phyloP scores from a whole-genome alignment of 2,113 vertebrate genomes.

The Cyanoliseus patagonus region DNA sequence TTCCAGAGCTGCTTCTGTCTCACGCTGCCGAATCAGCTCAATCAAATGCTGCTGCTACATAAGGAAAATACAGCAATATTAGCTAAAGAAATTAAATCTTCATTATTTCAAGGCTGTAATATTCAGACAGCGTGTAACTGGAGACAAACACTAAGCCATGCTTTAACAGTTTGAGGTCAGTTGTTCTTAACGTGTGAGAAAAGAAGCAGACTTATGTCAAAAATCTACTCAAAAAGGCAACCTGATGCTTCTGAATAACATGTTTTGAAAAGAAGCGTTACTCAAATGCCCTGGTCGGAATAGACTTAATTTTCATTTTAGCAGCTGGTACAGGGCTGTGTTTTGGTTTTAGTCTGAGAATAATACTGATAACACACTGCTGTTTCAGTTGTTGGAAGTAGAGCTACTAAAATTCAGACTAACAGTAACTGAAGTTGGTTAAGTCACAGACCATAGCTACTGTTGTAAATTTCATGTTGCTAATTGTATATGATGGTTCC shows the following conservation, averaged over 20 bases:
- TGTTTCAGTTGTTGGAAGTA: not conserved
- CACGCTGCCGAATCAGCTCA: conserved; percentile 94
- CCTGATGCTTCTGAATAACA: not conserved
- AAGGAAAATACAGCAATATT: not conserved
- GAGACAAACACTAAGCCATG: not conserved
- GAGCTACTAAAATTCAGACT: not conserved
- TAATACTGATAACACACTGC: not conserved
- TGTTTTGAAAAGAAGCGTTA: not conserved
- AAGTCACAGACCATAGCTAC: not conserved
- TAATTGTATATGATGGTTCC: not conserved
- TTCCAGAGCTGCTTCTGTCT: conserved; percentile 95
- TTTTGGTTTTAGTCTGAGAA: not conserved
- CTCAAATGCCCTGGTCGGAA: not conserved
- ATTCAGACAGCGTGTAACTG: not conserved
- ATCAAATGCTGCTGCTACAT: conserved; percentile 96
- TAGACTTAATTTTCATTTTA: not conserved
- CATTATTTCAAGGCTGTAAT: not conserved
- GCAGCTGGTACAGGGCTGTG: not conserved
- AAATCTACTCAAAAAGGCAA: not conserved
- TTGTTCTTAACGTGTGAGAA: not conserved
- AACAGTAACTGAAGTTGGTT: not conserved
- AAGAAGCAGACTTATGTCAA: not conserved
- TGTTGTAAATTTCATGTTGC: not conserved
- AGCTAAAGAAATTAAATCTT: not conserved
- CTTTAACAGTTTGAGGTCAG: conserved; percentile 8